Evolutionary conservation across 2,797 vertebrate species (phyloP), one percentile per base, ranked within the genome.

Genomic region (Fistularia tabacaria): DNA sequence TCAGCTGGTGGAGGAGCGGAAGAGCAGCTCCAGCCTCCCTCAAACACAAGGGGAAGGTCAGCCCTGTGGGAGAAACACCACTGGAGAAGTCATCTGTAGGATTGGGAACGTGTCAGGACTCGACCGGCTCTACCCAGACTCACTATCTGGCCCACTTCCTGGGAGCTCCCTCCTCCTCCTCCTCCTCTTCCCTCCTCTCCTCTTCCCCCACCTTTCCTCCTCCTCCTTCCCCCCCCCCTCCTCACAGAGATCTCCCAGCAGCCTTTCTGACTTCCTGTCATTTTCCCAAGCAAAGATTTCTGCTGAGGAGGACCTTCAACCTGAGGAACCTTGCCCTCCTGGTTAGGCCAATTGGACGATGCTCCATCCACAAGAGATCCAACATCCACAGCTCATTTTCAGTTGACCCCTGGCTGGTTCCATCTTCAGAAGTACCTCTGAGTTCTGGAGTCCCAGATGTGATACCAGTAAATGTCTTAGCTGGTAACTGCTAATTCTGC

Each of bases 31-130:
- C 25, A 25, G n/a, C n/a, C n/a, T n/a, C n/a, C n/a, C n/a, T n/a
- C n/a, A n/a, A n/a, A 25, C 11, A 36, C 51, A 52, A 42, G 15
- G 11, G 12, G 50, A 38, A 66, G 76, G 75, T 80, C 70, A 66
- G 73, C 47, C 62, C 61, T 72, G 62, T 57, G 63, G 61, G 60
- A 69, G 52, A 3, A 64, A 77, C 73, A 71, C 82, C 11, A 54
- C 60, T 58, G 64, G 71, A 57, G 37, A 42, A 49, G 14, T 77
- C 62, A 52, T 76, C 74, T 74, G 77, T 51, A 80, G 76, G 78
- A 77, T 66, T 71, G 83, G 78, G 76, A 79, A 84, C 85, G 73
- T 71, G 85, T 79, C 39, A 13, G 51, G 80, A 74, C 85, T 73
- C 3, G 73, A 75, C 54, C 43, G 46, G 44, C 72, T 76, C 79